These are phyloP conservation scores for Tineola bisselliella DNA, from an alignment of 2,888 invertebrate genomes.

Conservation along the genomic window DNA sequence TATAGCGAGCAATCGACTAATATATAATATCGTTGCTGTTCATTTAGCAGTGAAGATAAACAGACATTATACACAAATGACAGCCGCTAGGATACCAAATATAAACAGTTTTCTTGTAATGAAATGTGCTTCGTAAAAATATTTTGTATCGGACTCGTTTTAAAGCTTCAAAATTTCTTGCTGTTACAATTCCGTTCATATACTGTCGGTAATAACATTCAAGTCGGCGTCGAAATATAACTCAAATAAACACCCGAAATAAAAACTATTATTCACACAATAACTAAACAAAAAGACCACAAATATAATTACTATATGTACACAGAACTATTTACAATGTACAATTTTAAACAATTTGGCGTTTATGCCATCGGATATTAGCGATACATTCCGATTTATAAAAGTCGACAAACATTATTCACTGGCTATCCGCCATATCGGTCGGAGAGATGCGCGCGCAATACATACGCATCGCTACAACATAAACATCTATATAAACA, in stretches of 20 bases:
- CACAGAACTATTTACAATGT: conserved; percentile 78
- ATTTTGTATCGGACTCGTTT: not conserved
- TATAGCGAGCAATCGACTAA: not conserved
- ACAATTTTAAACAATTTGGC: conserved; percentile 71
- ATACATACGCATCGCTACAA: conserved; percentile 54
- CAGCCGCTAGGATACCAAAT: conserved; percentile 62
- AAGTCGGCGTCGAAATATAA: conserved; percentile 72
- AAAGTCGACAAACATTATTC: conserved; percentile 64
- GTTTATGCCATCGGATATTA: conserved; percentile 74
- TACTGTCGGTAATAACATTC: not conserved
- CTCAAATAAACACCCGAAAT: conserved; percentile 69
- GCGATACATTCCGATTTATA: conserved; percentile 71
- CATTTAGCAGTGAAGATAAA: not conserved
- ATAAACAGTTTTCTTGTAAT: conserved; percentile 2
- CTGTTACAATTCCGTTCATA: not conserved
- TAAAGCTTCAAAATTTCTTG: not conserved
- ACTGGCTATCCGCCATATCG: conserved; percentile 66
- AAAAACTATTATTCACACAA: conserved; percentile 69
- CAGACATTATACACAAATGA: conserved; percentile 28
- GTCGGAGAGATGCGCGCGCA: conserved; percentile 67
- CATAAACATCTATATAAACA: conserved; percentile 44
- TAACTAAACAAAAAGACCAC: conserved; percentile 68
- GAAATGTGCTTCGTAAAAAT: not conserved
- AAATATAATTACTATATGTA: conserved; percentile 79
- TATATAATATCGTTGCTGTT: not conserved